Conservation (phyloP, 1,140 invertebrate genomes). For the Papilio glaucus region DNA sequence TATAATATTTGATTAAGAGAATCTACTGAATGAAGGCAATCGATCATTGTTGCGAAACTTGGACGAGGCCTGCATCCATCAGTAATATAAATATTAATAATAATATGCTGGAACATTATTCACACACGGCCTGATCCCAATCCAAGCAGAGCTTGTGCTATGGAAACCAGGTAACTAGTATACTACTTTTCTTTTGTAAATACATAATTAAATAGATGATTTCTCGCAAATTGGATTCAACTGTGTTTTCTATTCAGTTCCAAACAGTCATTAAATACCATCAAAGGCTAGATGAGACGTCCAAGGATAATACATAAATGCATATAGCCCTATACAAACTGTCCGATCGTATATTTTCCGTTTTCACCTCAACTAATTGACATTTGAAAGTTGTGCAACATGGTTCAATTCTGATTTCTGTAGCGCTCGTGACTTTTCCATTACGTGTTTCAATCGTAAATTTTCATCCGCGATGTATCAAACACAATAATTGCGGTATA, state of each 20-base stretch:
- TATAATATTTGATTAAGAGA: too few relatives aligned
- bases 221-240: background rate
- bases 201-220: background rate
- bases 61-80: too few relatives aligned
- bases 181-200: too few relatives aligned
- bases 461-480: slow-evolving; percentile 2
- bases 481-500: background rate
- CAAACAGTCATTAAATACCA: background rate
- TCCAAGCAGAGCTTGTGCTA: too few relatives aligned
- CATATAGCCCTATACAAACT: background rate
- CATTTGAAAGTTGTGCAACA: slow-evolving; percentile 23
- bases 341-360: background rate
- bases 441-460: background rate
- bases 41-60: too few relatives aligned
- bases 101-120: too few relatives aligned
- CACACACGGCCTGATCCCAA: too few relatives aligned
- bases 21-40: too few relatives aligned
- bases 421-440: slow-evolving; percentile 4
- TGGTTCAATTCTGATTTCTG: background rate
- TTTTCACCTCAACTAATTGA: slow-evolving; percentile 1
- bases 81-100: too few relatives aligned
- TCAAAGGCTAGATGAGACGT: background rate
- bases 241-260: background rate
- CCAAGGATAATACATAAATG: background rate
- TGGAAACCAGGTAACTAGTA: too few relatives aligned